Conservation (phyloP, 2,797 vertebrate genomes). For the Cuniculus paca region DNA sequence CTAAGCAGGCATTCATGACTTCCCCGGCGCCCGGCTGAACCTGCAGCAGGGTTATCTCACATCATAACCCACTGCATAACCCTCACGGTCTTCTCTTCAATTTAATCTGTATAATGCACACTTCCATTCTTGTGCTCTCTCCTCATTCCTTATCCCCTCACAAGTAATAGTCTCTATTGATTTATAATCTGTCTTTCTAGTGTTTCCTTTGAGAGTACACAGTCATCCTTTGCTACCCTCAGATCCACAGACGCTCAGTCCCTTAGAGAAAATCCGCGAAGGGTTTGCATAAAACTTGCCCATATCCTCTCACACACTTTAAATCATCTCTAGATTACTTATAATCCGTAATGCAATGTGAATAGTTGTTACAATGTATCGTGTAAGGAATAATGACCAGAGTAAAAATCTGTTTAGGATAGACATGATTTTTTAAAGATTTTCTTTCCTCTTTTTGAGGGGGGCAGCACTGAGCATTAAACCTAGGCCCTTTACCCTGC, state of each 20-base stretch:
- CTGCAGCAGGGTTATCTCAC: not conserved
- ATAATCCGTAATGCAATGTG: not conserved
- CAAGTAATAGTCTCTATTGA: conserved; percentile 10
- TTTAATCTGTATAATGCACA: conserved; percentile 25
- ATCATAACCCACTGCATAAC: not conserved
- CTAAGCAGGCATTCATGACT: not conserved
- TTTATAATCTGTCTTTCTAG: not conserved
- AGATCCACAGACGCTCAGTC: not conserved
- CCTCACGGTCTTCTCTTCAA: not conserved
- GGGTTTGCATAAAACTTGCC: not conserved
- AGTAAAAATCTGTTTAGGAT: not conserved
- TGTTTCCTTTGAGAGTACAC: not conserved
- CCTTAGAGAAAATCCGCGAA: not conserved
- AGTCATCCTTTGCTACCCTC: not conserved
- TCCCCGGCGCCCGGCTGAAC: not conserved
- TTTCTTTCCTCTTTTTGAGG: not conserved
- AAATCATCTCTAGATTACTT: not conserved
- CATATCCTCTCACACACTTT: not conserved
- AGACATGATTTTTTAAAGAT: not conserved
- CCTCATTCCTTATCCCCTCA: not conserved
- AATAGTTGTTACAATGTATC: not conserved
- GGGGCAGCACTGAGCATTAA: not conserved
- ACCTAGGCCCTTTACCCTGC: not conserved
- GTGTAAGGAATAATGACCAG: not conserved
- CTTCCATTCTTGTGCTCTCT: not conserved